These are phyloP conservation scores for Acromyrmex heyeri DNA, from an alignment of 1,140 invertebrate species.

Conservation along the genomic window DNA sequence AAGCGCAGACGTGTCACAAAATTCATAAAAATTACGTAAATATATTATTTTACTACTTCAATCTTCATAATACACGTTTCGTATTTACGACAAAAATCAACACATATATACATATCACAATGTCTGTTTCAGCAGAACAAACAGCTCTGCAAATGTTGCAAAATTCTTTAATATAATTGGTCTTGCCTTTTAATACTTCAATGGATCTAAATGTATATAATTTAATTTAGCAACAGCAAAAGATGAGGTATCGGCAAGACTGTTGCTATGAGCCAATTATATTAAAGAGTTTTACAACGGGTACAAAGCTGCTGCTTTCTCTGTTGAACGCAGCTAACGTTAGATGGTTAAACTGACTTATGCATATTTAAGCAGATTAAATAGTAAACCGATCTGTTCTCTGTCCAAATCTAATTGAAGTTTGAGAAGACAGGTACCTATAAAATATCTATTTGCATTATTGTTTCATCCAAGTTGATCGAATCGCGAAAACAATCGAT, in stretches of 20 bases:
- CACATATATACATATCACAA: neutral
- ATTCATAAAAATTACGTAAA: neutral
- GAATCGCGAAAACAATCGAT: slow-evolving; percentile 1
- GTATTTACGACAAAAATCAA: neutral
- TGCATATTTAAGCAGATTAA: neutral
- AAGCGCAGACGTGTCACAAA: neutral
- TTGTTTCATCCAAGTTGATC: neutral
- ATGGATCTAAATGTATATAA: too few species aligned
- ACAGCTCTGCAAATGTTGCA: too few species aligned
- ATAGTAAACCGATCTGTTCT: neutral
- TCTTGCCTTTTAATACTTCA: too few species aligned
- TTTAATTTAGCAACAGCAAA: too few species aligned
- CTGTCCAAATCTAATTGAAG: neutral
- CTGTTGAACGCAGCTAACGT: too few species aligned
- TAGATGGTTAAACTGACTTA: slow-evolving; percentile 6
- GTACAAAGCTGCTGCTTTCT: too few species aligned
- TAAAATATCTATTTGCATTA: slow-evolving; percentile 17
- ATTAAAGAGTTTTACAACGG: too few species aligned
- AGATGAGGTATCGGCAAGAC: too few species aligned
- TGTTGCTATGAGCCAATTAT: too few species aligned
- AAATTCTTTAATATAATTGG: too few species aligned
- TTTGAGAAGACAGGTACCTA: neutral
- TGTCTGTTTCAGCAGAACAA: too few species aligned
- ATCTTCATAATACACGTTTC: neutral
- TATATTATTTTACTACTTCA: neutral